phyloP scores from a whole-genome alignment of 2,113 vertebrate genomes.

The Cathartes aura region DNA sequence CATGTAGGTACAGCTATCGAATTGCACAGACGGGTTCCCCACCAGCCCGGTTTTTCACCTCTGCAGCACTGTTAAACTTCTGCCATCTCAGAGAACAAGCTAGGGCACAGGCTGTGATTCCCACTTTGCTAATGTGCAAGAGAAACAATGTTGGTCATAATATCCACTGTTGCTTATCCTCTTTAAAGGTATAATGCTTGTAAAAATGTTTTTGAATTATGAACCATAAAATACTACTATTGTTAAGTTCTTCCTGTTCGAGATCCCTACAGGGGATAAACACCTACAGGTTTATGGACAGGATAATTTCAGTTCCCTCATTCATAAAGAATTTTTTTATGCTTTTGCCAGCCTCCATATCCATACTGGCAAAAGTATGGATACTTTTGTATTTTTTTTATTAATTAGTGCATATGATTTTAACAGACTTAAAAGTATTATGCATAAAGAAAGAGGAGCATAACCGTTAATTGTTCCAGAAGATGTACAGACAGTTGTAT shows the following conservation, averaged over 20 bases:
- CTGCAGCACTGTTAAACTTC: not conserved
- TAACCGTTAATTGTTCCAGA: not conserved
- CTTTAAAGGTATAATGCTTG: not conserved
- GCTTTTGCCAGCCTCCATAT: not conserved
- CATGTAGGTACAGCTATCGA: accelerated
- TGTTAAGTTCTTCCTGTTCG: not conserved
- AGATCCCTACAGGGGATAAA: not conserved
- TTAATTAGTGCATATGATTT: not conserved
- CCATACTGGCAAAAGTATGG: not conserved
- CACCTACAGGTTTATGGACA: not conserved
- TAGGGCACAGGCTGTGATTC: not conserved
- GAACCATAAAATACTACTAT: not conserved
- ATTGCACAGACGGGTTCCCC: not conserved
- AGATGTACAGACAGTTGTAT: not conserved
- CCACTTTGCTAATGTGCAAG: not conserved
- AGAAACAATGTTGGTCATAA: not conserved
- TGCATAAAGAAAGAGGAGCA: not conserved
- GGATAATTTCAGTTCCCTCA: not conserved
- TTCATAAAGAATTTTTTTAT: not conserved
- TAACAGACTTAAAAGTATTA: not conserved
- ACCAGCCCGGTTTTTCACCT: not conserved
- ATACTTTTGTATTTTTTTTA: not conserved
- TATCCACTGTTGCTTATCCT: not conserved
- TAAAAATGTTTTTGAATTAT: not conserved
- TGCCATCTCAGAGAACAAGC: not conserved